Conservation (phyloP, 2,113 vertebrate genomes). For the Pedetes capensis region DNA sequence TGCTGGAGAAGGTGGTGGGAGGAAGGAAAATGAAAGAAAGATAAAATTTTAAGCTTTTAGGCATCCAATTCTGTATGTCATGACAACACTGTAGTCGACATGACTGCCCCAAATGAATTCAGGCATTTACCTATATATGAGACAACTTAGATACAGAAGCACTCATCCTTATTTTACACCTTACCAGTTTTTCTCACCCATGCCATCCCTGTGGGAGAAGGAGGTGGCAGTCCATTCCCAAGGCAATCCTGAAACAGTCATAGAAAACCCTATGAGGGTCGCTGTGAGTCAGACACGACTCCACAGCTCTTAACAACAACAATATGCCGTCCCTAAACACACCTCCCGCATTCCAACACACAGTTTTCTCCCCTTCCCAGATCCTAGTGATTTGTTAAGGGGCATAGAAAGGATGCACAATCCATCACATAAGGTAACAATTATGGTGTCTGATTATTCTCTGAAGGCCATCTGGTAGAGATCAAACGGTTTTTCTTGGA, state of each 20-base stretch:
- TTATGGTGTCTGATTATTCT: not conserved
- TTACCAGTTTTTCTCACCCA: not conserved
- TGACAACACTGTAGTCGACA: not conserved
- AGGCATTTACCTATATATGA: not conserved
- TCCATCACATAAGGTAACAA: slow-evolving; percentile 1
- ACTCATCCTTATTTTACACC: not conserved
- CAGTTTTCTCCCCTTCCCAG: not conserved
- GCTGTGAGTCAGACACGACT: too few species aligned
- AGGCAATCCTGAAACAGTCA: too few species aligned
- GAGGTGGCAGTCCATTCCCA: too few species aligned
- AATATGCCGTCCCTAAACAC: not conserved
- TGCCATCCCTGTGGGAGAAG: too few species aligned
- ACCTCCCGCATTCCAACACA: not conserved
- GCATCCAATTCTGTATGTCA: not conserved
- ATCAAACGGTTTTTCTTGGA: slow-evolving; percentile 26
- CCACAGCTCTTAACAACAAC: too few species aligned
- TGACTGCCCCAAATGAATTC: not conserved
- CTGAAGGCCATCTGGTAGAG: not conserved
- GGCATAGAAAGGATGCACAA: not conserved
- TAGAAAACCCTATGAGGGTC: too few species aligned
- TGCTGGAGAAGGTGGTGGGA: slow-evolving; percentile 33
- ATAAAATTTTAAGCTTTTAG: slow-evolving; percentile 30
- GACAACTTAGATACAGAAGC: not conserved
- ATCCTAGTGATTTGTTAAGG: not conserved
- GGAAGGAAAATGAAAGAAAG: slow-evolving; percentile 51